Evolutionary conservation across 1,140 invertebrate species (phyloP).

Genomic region (Galendromus occidentalis): DNA sequence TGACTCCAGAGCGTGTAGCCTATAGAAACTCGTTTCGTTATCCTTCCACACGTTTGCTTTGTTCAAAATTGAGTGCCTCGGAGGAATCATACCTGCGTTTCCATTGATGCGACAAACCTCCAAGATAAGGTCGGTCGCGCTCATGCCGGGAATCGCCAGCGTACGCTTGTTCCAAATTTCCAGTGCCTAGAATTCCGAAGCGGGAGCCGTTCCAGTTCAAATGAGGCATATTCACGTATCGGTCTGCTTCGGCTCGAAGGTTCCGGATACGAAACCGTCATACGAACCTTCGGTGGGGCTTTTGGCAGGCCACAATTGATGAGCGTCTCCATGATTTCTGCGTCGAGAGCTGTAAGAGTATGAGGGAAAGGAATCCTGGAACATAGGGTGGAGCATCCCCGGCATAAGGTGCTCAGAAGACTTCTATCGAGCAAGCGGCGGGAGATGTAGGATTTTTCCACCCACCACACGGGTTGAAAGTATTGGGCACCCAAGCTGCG

Average conservation of each 20-base stretch:
- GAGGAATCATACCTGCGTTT: background rate
- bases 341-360: no score
- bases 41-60: no score
- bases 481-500: no score
- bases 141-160: background rate
- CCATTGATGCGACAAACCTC: background rate
- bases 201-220: background rate
- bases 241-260: background rate
- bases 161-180: background rate
- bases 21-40: background rate
- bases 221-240: background rate
- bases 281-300: background rate
- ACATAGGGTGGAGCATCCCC: no score
- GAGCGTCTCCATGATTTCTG: no score
- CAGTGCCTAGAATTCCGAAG: background rate
- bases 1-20: background rate
- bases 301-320: no score
- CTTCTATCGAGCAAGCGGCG: no score
- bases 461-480: no score
- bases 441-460: no score
- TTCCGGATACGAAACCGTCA: background rate
- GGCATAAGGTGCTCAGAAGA: no score
- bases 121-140: background rate
- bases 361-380: no score
- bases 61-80: no score